Base-by-base conservation (phyloP, 2,113 vertebrate genomes). In the Naja naja region DNA sequence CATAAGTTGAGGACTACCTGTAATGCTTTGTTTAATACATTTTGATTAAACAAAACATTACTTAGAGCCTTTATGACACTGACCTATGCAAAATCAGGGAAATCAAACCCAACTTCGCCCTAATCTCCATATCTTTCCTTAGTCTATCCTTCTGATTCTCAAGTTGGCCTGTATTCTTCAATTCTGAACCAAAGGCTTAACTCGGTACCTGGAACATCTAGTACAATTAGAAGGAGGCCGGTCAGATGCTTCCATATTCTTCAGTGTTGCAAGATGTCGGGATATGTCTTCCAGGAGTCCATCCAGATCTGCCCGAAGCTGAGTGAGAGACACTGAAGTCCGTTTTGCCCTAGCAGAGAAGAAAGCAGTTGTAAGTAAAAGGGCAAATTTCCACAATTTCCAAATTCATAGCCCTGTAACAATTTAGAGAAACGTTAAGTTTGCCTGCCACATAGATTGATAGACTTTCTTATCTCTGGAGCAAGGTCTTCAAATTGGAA, bases 211-310 rank as follows among this genome's bases (percentile, higher is more conserved):
- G 92, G 92, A 90, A 87, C 92, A 93, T 49, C 89, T 90, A 56
- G 88, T 20, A 12, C 90, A 94, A 81, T 49, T 89, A 25, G 88
- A 52, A 52, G 0, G 74, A 45, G 30, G 74, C 43, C 39, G 56
- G 5, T 91, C 47, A 0, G 74, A 88, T 11, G 58, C 12, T 56
- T 94, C 93, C 47, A 45, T 30, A 88, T 11, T 27, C 74, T 60
- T 64, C 55, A 92, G 39, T 14, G n/a, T n/a, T 4, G 74, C 52
- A 39, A 97, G 89, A 5, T 97, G 96, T 74, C 93, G 90, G 6
- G 95, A 95, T 54, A 97, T 87, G 56, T 97, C 96, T 90, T 97
- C 97, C 91, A 97, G 95, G 55, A 97, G 95, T 4, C 94, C 96
- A 90, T 97, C 95, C 85, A 97, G 92, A 23, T 97, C 96, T 0